Percentiles rank a stretch among this genome's conserved stretches.
phyloP scores from a whole-genome alignment of 2,797 vertebrate species.

The Parauchenoglanis punctatus region DNA sequence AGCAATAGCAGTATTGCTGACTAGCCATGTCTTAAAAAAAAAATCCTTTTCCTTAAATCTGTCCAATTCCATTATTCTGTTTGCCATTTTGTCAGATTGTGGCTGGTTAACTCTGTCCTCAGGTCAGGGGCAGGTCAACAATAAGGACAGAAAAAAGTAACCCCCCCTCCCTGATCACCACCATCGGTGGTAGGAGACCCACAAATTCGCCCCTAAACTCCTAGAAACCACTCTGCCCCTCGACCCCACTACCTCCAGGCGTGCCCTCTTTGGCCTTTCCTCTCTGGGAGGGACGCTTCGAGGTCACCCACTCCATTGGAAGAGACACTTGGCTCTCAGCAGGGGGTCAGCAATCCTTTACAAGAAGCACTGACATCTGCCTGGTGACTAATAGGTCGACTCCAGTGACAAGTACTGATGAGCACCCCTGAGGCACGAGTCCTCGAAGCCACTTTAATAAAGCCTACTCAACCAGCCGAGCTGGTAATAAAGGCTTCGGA shows the following conservation, averaged over 20 bases:
- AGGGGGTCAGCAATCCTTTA: conserved; percentile 76
- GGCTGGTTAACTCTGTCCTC: conserved; percentile 10
- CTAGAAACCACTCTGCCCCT: conserved; percentile 31
- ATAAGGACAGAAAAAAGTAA: conserved; percentile 45
- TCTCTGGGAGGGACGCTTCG: conserved; percentile 60
- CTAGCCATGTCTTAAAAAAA: neutral
- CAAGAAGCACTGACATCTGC: conserved; percentile 73
- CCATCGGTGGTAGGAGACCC: conserved; percentile 39
- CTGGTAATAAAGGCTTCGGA: conserved; percentile 32
- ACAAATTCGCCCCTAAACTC: conserved; percentile 30
- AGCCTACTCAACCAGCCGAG: conserved; percentile 40
- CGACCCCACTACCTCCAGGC: conserved; percentile 42
- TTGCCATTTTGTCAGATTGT: conserved; percentile 63
- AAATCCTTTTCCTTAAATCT: neutral
- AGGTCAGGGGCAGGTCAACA: conserved; percentile 63
- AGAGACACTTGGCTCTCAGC: conserved; percentile 74
- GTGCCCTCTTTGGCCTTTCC: conserved; percentile 52
- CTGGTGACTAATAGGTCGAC: conserved; percentile 78
- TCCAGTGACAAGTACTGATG: conserved; percentile 80
- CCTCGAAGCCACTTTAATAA: conserved; percentile 67
- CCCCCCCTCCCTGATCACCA: conserved; percentile 61
- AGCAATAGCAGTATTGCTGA: conserved; percentile 9
- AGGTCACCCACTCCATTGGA: conserved; percentile 73
- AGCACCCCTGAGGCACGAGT: conserved; percentile 69
- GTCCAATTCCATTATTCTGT: neutral